phyloP scores from a whole-genome alignment of 2,888 invertebrate genomes.

The Beris morrisii region DNA sequence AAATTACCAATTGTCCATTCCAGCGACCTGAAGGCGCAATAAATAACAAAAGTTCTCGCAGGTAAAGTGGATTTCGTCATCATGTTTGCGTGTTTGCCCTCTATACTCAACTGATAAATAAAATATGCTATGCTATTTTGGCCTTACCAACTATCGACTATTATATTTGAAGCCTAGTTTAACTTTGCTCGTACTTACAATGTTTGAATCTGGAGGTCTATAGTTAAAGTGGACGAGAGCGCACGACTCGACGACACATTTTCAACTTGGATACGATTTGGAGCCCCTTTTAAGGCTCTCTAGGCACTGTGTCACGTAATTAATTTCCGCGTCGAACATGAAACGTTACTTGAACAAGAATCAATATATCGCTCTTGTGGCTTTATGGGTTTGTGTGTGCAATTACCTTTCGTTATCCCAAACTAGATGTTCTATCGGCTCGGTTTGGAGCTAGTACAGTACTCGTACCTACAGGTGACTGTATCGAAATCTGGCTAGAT shows the following conservation, averaged over 20 bases:
- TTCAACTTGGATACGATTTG: background rate
- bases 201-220: background rate
- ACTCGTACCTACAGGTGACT: background rate
- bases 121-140: no score
- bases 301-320: conserved; percentile 12
- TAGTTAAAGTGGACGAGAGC: background rate
- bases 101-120: background rate
- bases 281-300: conserved; percentile 7
- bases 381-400: background rate
- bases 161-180: conserved; percentile 6
- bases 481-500: no score
- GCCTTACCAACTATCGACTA: background rate
- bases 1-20: conserved; percentile 9
- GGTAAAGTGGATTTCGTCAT: conserved; percentile 12
- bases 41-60: conserved; percentile 7
- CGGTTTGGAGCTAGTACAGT: no score
- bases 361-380: background rate
- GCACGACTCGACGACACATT: conserved; percentile 4
- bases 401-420: conserved; percentile 9
- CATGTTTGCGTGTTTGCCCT: conserved; percentile 16
- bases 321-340: conserved; percentile 23
- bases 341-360: conserved; percentile 10
- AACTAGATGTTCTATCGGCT: background rate
- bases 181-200: background rate
- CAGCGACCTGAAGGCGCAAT: background rate